Base-by-base conservation (phyloP, 2,113 vertebrate genomes). In the Tapirus terrestris region DNA sequence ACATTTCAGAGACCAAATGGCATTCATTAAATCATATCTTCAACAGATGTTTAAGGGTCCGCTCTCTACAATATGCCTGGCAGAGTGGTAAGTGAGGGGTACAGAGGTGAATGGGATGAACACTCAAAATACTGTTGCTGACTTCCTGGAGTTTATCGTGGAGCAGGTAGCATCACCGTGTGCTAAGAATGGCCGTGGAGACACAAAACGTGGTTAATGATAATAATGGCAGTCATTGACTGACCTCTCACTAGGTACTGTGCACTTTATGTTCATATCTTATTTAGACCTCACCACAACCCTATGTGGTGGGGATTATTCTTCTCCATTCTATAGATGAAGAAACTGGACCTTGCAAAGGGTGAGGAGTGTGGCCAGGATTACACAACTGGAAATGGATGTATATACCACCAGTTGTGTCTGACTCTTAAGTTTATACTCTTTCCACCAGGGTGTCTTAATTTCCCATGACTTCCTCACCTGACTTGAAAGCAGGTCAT, bases 1-100 rank as follows among this genome's bases (percentile, higher is more conserved):
- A 73, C 76, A 85, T 97, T 88, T 96, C 58, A 53, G 94, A 96
- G 86, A 85, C 89, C 73, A 93, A 95, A 87, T 48, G 84, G 90
- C 75, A 85, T 82, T 60, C 53, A 43, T 60, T 80, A 92, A 94
- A 84, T 97, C 68, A 77, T 95, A 90, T 83, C 80, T 96, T 94
- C 80, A 56, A 84, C 90, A 96, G 90, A 81, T 92, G 80, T 94
- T 93, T 93, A 87, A 96, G 92, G 45, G 82, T 75, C 75, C 75
- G 23, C 81, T 36, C 7, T 93, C 9, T 87, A 3, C 2, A 27
- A 3, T 86, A 11, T 83, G 58, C 70, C 86, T 68, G 67, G 63
- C 43, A 56, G 94, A 36, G 86, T 0, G 0, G 16, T 14, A 48
- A 92, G 21, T 29, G 63, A 87, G 73, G 61, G 67, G 29, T 29